phyloP scores from a whole-genome alignment of 2,888 invertebrate genomes.

The Trisateles emortualis region DNA sequence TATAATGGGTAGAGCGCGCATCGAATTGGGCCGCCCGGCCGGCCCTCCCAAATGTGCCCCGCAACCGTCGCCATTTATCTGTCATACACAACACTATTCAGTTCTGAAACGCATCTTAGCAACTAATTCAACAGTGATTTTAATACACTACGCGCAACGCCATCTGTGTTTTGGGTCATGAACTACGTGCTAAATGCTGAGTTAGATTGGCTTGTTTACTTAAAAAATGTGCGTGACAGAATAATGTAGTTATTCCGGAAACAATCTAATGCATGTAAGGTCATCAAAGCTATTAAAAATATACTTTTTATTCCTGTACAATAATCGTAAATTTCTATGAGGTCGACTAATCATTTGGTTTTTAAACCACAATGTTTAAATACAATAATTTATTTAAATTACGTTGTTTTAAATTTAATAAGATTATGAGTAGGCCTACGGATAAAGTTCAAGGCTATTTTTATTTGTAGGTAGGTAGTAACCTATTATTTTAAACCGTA shows the following conservation, averaged over 20 bases:
- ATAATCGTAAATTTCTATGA: slow-evolving; percentile 41
- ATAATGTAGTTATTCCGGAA: slow-evolving; percentile 68
- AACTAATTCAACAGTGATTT: slow-evolving; percentile 28
- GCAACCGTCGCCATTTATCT: slow-evolving; percentile 63
- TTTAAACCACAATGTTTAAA: slow-evolving; percentile 24
- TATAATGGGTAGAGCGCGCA: slow-evolving; percentile 78
- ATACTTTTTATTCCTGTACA: slow-evolving; percentile 51
- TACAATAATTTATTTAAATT: slow-evolving; percentile 11
- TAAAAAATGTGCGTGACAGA: slow-evolving; percentile 60
- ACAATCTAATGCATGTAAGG: slow-evolving; percentile 76
- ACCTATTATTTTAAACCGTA: slow-evolving; percentile 19
- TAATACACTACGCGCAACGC: slow-evolving; percentile 32
- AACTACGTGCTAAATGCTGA: slow-evolving; percentile 17
- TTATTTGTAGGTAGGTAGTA: not conserved
- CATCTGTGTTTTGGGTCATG: slow-evolving; percentile 31
- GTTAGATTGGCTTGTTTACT: slow-evolving; percentile 14
- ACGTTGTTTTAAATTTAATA: not conserved
- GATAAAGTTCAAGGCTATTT: slow-evolving; percentile 30
- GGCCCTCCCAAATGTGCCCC: slow-evolving; percentile 82
- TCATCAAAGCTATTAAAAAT: slow-evolving; percentile 59
- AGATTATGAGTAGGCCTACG: slow-evolving; percentile 18
- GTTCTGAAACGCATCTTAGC: slow-evolving; percentile 71
- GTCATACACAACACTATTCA: slow-evolving; percentile 63
- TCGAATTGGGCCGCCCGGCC: slow-evolving; percentile 83
- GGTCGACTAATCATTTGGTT: slow-evolving; percentile 24